Conservation (phyloP, 2,888 invertebrate genomes). For the Octonoba sinensis region DNA sequence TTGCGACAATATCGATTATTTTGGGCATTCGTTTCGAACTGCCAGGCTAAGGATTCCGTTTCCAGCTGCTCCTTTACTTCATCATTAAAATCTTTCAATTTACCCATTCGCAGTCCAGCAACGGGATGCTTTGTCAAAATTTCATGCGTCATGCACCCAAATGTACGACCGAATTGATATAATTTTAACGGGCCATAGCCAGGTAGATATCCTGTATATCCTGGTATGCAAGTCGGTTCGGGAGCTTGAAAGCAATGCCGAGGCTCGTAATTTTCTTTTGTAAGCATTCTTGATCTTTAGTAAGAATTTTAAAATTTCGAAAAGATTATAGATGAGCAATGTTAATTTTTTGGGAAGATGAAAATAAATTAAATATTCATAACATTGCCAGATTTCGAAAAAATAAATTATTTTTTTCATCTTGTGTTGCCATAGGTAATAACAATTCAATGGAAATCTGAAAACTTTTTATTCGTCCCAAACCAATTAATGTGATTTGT, state of each 20-base stretch:
- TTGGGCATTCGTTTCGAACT: slow-evolving; percentile 28
- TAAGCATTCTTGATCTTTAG: slow-evolving; percentile 13
- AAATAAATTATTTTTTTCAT: too few relatives aligned
- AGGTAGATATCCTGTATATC: slow-evolving; percentile 44
- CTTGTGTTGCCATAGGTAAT: too few relatives aligned
- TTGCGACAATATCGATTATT: slow-evolving; percentile 19
- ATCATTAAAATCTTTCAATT: slow-evolving; percentile 8
- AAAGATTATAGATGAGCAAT: too few relatives aligned
- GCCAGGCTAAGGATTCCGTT: slow-evolving; percentile 28
- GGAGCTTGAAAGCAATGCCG: slow-evolving; percentile 37
- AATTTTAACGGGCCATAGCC: slow-evolving; percentile 24
- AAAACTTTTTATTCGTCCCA: too few relatives aligned
- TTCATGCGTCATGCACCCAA: slow-evolving; percentile 31
- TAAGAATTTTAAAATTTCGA: too few relatives aligned
- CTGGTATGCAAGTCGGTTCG: slow-evolving; percentile 31
- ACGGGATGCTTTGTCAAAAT: slow-evolving; percentile 30
- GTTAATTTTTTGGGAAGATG: too few relatives aligned
- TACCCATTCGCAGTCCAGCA: slow-evolving; percentile 37
- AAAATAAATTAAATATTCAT: too few relatives aligned
- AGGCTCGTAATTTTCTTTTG: slow-evolving; percentile 19
- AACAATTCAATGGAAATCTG: too few relatives aligned
- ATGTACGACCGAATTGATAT: slow-evolving; percentile 33
- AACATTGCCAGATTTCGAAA: too few relatives aligned
- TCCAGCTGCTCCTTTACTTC: slow-evolving; percentile 10
- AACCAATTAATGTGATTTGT: too few relatives aligned